These are phyloP conservation scores for Rotaria socialis DNA, from an alignment of 2,888 invertebrate genomes.

Conservation along the genomic window DNA sequence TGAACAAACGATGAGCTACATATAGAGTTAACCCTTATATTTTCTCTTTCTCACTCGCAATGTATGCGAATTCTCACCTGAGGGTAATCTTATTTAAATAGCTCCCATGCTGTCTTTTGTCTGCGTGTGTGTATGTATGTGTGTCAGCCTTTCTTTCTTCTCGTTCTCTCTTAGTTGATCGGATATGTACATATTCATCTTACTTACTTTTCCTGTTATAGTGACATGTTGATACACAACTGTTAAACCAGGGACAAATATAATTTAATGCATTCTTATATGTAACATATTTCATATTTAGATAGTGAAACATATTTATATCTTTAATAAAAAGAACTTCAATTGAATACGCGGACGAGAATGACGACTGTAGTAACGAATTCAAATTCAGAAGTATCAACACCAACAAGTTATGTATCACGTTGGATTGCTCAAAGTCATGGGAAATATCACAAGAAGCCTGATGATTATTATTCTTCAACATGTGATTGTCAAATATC, in stretches of 20 bases:
- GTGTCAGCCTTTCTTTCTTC: not conserved
- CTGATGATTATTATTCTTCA: not conserved
- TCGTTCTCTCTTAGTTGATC: not conserved
- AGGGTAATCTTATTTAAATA: conserved; percentile 13
- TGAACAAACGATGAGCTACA: not conserved
- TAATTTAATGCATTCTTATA: not conserved
- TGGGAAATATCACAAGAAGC: not conserved
- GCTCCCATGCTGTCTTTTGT: not conserved
- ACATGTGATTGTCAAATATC: not conserved
- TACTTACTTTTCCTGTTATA: not conserved
- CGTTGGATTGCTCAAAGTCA: conserved; percentile 16
- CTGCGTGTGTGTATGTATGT: not conserved
- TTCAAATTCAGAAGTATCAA: not conserved
- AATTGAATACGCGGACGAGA: conserved; percentile 16
- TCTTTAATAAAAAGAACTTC: too few species aligned
- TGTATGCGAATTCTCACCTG: conserved; percentile 7
- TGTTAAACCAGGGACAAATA: conserved; percentile 15
- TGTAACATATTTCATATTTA: not conserved
- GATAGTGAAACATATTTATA: not conserved
- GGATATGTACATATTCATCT: not conserved
- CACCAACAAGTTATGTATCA: conserved; percentile 1
- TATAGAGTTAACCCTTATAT: not conserved
- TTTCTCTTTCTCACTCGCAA: not conserved
- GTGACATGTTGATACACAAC: not conserved
- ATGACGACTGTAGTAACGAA: not conserved